phyloP scores from a whole-genome alignment of 2,113 vertebrate species.

The Pygoscelis adeliae region DNA sequence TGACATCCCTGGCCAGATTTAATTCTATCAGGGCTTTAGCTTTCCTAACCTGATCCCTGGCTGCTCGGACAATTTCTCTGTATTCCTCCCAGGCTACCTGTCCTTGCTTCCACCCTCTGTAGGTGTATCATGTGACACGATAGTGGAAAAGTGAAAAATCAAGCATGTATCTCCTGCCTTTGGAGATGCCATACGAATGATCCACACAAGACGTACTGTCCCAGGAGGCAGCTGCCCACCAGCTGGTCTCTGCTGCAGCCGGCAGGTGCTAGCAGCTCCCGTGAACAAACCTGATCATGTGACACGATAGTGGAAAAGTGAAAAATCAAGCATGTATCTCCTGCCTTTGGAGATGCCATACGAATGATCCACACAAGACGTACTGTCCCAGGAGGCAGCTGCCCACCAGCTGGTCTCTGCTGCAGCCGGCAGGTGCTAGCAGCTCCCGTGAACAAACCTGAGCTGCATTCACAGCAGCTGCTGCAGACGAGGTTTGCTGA shows the following conservation, averaged over 20 bases:
- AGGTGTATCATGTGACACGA: no score
- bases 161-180: no score
- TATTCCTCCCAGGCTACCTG: background rate
- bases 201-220: no score
- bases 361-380: no score
- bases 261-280: background rate
- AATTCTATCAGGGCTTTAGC: background rate
- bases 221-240: background rate
- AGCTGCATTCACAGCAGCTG: background rate
- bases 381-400: background rate
- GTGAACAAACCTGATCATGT: fast-evolving
- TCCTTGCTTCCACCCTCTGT: background rate
- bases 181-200: no score
- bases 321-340: no score
- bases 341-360: no score
- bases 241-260: no score
- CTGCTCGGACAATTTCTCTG: background rate
- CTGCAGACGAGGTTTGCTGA: background rate
- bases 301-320: no score
- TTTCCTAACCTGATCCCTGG: background rate
- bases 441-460: background rate
- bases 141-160: background rate
- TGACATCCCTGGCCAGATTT: background rate
- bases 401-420: background rate
- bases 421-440: no score